These are phyloP conservation scores for Tangachromis dhanisi DNA, from an alignment of 2,113 vertebrate genomes.

Conservation along the genomic window DNA sequence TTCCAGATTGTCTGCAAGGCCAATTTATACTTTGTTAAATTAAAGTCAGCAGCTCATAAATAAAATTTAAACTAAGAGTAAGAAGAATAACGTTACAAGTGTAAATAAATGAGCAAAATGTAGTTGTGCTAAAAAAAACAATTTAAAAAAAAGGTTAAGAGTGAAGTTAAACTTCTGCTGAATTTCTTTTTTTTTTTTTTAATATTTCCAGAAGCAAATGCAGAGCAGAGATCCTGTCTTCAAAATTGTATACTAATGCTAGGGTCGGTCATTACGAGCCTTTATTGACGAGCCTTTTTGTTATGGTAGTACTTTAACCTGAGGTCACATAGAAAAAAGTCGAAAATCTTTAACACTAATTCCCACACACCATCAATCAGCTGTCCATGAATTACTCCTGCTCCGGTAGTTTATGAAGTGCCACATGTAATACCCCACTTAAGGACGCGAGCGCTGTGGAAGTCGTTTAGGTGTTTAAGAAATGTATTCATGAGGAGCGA, in stretches of 20 bases:
- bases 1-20: neutral
- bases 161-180: neutral
- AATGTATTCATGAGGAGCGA: constrained; percentile 17
- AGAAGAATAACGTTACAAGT: neutral
- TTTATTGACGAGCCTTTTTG: neutral
- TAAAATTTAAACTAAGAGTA: neutral
- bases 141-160: neutral
- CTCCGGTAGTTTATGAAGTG: neutral
- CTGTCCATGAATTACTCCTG: neutral
- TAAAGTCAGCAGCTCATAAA: neutral
- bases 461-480: neutral
- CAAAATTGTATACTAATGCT: constrained; percentile 14
- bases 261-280: neutral
- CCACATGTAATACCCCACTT: neutral
- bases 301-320: neutral
- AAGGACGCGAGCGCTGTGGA: neutral
- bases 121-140: neutral
- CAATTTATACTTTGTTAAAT: neutral
- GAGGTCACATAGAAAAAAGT: constrained; percentile 36
- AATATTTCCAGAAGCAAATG: neutral
- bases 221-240: neutral
- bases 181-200: neutral
- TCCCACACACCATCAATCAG: constrained; percentile 46
- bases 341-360: constrained; percentile 59
- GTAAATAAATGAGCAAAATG: neutral